A percentile compares a stretch with the other conserved stretches of the same genome.
phyloP scores from a whole-genome alignment of 2,888 invertebrate species.

The Seladonia tumulorum region DNA sequence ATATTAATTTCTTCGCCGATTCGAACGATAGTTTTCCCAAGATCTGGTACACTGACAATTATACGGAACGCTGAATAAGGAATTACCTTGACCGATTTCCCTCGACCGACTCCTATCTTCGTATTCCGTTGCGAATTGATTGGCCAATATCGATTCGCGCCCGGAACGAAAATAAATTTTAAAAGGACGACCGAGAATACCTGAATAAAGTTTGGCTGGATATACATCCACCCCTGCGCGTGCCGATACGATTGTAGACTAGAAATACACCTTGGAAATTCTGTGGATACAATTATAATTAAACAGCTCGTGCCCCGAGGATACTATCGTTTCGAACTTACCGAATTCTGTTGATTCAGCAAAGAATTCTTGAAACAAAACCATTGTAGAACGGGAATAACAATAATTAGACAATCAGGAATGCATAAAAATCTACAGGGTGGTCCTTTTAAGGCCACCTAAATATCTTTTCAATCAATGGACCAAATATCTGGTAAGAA shows the following conservation, averaged over 20 bases:
- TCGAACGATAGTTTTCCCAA: not conserved
- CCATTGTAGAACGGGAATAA: no score
- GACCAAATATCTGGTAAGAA: no score
- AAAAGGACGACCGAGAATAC: not conserved
- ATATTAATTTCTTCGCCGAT: not conserved
- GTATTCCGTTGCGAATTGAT: constrained; percentile 38
- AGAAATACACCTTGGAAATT: not conserved
- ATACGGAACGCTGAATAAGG: constrained; percentile 14
- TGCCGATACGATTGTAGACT: not conserved
- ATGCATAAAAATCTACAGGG: no score
- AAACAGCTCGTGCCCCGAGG: not conserved
- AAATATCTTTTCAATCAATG: no score
- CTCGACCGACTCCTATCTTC: constrained; percentile 17
- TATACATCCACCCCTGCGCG: not conserved
- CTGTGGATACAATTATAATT: not conserved
- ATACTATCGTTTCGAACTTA: not conserved
- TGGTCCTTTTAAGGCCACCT: no score
- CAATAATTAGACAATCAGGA: no score
- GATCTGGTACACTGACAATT: not conserved
- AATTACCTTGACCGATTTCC: constrained; percentile 53
- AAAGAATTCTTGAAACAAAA: not conserved
- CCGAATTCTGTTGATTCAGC: not conserved
- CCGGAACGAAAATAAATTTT: constrained; percentile 32
- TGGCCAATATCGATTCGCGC: constrained; percentile 22
- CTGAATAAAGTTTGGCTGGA: not conserved